Conservation (phyloP, 2,797 vertebrate species). For the Neoniphon sammara region DNA sequence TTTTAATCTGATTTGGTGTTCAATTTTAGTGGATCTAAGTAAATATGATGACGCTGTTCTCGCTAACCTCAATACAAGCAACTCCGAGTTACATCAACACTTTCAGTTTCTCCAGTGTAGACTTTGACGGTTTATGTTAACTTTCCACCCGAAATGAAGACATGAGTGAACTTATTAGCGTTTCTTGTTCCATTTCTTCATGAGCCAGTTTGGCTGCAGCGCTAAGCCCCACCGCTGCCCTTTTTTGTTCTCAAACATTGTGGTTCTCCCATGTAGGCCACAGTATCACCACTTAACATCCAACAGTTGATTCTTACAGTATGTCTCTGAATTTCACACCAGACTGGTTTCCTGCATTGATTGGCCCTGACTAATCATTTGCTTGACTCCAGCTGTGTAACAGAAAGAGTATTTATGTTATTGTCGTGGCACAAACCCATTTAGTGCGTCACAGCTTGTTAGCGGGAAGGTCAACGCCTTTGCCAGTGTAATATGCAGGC, state of each 20-base stretch:
- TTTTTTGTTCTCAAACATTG: not conserved
- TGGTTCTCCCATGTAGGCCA: not conserved
- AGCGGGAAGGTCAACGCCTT: slow-evolving; percentile 27
- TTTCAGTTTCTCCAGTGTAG: slow-evolving; percentile 12
- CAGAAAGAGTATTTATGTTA: slow-evolving; percentile 34
- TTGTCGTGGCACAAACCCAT: slow-evolving; percentile 31
- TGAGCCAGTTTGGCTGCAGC: slow-evolving; percentile 16
- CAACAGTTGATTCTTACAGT: slow-evolving; percentile 11
- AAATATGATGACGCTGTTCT: slow-evolving; percentile 31
- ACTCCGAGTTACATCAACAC: slow-evolving; percentile 1
- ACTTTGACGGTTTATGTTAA: slow-evolving; percentile 42
- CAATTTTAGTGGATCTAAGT: slow-evolving; percentile 44
- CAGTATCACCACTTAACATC: slow-evolving; percentile 22
- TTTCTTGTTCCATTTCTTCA: slow-evolving; percentile 46
- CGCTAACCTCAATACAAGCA: slow-evolving; percentile 2
- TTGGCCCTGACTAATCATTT: slow-evolving; percentile 16
- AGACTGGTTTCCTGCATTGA: slow-evolving; percentile 23
- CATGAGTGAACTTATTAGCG: slow-evolving; percentile 21
- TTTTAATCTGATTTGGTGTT: slow-evolving; percentile 48
- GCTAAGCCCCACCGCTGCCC: not conserved
- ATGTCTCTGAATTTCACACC: slow-evolving; percentile 16
- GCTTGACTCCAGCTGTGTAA: not conserved
- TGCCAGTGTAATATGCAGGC: slow-evolving; percentile 6
- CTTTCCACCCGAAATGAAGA: slow-evolving; percentile 37
- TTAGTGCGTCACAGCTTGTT: slow-evolving; percentile 47